Percentiles rank a stretch among this genome's conserved stretches.
Evolutionary conservation across 2,888 invertebrate genomes (phyloP).

Genomic region (Athrips mouffetella): DNA sequence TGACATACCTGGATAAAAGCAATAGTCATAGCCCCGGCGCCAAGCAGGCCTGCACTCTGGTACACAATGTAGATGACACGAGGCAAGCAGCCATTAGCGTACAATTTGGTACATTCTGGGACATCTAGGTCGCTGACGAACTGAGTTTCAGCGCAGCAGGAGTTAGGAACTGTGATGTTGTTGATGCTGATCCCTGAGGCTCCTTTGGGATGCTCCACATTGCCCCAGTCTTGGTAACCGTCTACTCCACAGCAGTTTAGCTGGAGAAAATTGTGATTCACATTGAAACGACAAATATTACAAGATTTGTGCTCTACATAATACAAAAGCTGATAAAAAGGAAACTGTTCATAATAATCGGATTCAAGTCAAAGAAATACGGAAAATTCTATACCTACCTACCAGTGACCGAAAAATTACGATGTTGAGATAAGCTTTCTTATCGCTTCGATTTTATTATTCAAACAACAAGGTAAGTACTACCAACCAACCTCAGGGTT

Average conservation of each 20-base stretch:
- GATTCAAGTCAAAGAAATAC: too few species aligned
- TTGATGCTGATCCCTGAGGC: conserved; percentile 46
- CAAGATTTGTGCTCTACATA: too few species aligned
- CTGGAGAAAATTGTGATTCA: conserved; percentile 63
- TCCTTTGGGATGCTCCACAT: conserved; percentile 39
- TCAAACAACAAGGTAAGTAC: too few species aligned
- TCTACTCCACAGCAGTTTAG: conserved; percentile 83
- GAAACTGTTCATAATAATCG: too few species aligned
- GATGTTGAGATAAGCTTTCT: too few species aligned
- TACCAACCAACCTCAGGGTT: too few species aligned
- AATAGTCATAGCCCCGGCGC: conserved; percentile 87
- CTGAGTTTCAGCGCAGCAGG: conserved; percentile 75
- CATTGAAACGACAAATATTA: neutral
- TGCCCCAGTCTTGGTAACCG: conserved; percentile 80
- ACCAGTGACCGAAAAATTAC: too few species aligned
- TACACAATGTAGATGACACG: conserved; percentile 80
- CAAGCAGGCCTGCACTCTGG: conserved; percentile 84
- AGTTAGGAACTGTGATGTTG: conserved; percentile 76
- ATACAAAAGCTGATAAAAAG: too few species aligned
- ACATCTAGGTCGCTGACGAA: conserved; percentile 32
- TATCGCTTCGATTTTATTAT: too few species aligned
- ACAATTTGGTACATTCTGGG: conserved; percentile 57
- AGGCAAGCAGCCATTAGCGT: conserved; percentile 79
- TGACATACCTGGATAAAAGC: conserved; percentile 84
- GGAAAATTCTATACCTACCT: too few species aligned